phyloP scores from a whole-genome alignment of 2,888 invertebrate genomes.

The Epistrophella euchroma region DNA sequence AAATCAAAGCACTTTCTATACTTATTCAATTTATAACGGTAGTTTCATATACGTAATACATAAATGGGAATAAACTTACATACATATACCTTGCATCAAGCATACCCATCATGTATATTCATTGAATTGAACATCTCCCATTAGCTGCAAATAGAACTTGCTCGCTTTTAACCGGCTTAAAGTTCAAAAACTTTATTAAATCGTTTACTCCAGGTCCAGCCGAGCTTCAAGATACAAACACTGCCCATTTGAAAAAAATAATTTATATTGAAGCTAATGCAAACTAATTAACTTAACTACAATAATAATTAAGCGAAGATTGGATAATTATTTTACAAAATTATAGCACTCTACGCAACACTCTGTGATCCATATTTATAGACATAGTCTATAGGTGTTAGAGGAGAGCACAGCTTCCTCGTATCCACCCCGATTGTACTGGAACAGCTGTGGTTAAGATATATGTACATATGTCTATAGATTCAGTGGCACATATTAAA shows the following conservation, averaged over 20 bases:
- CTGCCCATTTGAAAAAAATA: conserved; percentile 52
- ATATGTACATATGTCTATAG: too few relatives aligned
- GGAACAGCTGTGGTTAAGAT: background rate
- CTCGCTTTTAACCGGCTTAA: conserved; percentile 11
- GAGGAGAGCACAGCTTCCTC: conserved; percentile 49
- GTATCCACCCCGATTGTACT: conserved; percentile 32
- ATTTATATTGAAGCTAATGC: conserved; percentile 73
- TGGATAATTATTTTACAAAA: conserved; percentile 73
- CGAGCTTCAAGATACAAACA: conserved; percentile 12
- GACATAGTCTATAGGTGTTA: conserved; percentile 15
- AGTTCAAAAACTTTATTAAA: conserved; percentile 39
- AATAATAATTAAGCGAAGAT: conserved; percentile 74
- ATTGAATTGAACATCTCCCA: conserved; percentile 51
- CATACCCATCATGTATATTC: background rate
- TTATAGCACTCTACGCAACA: conserved; percentile 62
- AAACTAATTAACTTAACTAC: conserved; percentile 75
- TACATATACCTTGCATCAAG: conserved; percentile 13
- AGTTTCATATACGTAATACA: conserved; percentile 25
- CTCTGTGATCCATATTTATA: conserved; percentile 28
- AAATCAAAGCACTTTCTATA: conserved; percentile 61
- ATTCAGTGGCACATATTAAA: conserved; percentile 26
- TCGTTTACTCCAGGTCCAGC: background rate
- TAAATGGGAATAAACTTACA: conserved; percentile 25
- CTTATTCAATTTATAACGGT: conserved; percentile 38
- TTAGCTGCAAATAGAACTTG: conserved; percentile 17